A percentile compares a stretch with the other conserved stretches of the same genome.
Evolutionary conservation across 2,888 invertebrate genomes (phyloP).

Genomic region (Melanophora roralis): DNA sequence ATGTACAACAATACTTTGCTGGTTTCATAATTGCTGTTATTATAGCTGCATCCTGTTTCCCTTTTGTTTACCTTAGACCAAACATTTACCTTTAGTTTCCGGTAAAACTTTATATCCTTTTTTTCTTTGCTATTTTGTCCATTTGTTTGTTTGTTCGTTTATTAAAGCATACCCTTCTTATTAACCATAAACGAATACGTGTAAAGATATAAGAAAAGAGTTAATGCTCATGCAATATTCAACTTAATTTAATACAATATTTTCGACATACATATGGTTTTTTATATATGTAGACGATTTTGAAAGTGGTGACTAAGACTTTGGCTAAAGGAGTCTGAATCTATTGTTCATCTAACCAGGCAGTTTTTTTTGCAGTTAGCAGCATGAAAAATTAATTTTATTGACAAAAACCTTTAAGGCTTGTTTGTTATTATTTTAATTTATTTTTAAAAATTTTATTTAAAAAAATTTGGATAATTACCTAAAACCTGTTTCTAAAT

Average conservation of each 20-base stretch:
- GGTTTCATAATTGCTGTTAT: neutral
- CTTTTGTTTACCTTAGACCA: neutral
- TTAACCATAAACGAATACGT: constrained; percentile 19
- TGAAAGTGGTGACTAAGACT: neutral
- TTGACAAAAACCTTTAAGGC: constrained; percentile 17
- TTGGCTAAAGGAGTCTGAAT: constrained; percentile 6
- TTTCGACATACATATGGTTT: neutral
- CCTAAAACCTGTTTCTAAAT: too few species aligned
- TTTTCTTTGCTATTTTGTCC: neutral
- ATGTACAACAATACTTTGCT: neutral
- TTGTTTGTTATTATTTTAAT: neutral
- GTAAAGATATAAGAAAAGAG: neutral
- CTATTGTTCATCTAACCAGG: too few species aligned
- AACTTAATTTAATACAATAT: constrained; percentile 25
- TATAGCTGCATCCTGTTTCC: constrained; percentile 1
- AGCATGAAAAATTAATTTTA: too few species aligned
- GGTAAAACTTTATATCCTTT: neutral
- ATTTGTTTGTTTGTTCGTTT: neutral
- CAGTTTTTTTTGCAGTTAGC: too few species aligned
- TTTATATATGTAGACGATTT: neutral
- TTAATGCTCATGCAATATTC: constrained; percentile 22
- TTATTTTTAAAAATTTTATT: too few species aligned
- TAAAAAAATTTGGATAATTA: too few species aligned
- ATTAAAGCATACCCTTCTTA: constrained; percentile 20
- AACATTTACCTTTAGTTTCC: neutral